Conservation (phyloP, 2,113 vertebrate species). For the Hystrix cristata region DNA sequence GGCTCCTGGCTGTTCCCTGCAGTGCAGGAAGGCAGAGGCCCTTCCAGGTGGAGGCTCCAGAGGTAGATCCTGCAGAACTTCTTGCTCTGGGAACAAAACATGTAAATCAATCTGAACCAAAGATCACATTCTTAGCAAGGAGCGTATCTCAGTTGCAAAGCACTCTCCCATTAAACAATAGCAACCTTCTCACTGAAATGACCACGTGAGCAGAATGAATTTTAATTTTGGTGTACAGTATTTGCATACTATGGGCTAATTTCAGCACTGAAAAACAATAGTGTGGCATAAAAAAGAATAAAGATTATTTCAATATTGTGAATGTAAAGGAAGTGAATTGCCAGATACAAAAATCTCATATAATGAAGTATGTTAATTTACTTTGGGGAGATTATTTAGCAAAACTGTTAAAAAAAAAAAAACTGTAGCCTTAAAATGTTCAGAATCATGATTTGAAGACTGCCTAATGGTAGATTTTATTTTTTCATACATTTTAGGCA, state of each 20-base stretch:
- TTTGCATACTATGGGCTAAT: not conserved
- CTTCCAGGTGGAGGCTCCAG: too few relatives aligned
- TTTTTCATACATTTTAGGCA: not conserved
- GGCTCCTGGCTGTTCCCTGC: too few relatives aligned
- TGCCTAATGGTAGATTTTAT: not conserved
- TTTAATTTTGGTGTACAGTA: not conserved
- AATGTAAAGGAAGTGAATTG: not conserved
- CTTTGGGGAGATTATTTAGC: not conserved
- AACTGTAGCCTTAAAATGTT: not conserved
- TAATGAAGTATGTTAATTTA: slow-evolving; percentile 2
- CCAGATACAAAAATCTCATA: not conserved
- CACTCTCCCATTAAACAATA: not conserved
- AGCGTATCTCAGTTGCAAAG: not conserved
- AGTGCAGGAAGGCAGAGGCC: not conserved
- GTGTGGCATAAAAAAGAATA: not conserved
- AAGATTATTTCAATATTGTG: not conserved
- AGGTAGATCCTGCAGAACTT: not conserved
- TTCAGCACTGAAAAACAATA: slow-evolving; percentile 35
- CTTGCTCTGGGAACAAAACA: not conserved
- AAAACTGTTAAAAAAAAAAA: not conserved
- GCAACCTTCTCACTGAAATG: not conserved
- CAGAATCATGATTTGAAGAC: not conserved
- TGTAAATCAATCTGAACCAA: not conserved
- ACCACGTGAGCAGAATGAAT: not conserved
- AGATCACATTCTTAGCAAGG: not conserved